These are phyloP conservation scores for Heliothis subflexa DNA, from an alignment of 1,140 invertebrate genomes.

Conservation along the genomic window DNA sequence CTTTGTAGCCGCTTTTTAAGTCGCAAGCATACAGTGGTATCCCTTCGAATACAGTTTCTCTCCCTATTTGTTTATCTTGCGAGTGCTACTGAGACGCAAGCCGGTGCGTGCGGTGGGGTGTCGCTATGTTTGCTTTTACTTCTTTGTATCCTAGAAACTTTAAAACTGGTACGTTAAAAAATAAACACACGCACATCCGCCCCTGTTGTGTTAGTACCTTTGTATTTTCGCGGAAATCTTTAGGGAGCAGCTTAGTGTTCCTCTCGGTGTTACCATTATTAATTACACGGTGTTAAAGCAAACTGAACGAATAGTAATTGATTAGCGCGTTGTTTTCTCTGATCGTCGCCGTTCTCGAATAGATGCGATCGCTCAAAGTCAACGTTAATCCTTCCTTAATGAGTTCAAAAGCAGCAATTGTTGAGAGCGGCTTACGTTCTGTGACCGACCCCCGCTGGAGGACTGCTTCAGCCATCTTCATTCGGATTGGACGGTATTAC, in stretches of 20 bases:
- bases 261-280: constrained; percentile 50
- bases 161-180: constrained; percentile 35
- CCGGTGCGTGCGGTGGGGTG: constrained; percentile 43
- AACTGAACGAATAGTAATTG: constrained; percentile 68
- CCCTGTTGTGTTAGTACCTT: not conserved
- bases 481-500: constrained; percentile 24
- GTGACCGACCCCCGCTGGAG: constrained; percentile 35
- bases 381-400: constrained; percentile 78
- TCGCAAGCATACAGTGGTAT: constrained; percentile 50
- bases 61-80: constrained; percentile 46
- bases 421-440: constrained; percentile 64
- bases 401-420: constrained; percentile 79
- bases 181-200: constrained; percentile 30
- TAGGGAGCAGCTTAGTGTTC: constrained; percentile 3
- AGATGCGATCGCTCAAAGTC: constrained; percentile 77
- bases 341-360: constrained; percentile 66
- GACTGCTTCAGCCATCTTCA: constrained; percentile 30
- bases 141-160: constrained; percentile 43
- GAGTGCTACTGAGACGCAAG: constrained; percentile 45
- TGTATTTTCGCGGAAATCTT: constrained; percentile 23
- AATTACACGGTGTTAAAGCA: constrained; percentile 59
- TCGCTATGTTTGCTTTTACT: constrained; percentile 35
- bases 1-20: constrained; percentile 60
- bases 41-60: constrained; percentile 48
- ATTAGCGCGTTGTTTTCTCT: constrained; percentile 69